phyloP scores from a whole-genome alignment of 2,888 invertebrate genomes.

The Heliothis peltigera region DNA sequence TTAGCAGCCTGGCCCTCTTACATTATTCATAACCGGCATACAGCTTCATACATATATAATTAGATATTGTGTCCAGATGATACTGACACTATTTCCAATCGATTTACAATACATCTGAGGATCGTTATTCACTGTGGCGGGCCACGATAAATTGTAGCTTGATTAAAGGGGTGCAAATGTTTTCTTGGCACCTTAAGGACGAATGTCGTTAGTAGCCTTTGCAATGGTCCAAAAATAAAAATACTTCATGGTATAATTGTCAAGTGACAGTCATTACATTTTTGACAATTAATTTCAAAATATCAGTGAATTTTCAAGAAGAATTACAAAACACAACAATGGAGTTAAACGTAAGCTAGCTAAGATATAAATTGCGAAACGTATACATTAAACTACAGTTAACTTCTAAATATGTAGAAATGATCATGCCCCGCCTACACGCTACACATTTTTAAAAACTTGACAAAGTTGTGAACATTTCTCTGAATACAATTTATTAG shows the following conservation, averaged over 20 bases:
- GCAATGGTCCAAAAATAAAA: constrained; percentile 1
- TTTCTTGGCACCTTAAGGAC: not conserved
- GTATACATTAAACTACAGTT: not conserved
- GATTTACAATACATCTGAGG: constrained; percentile 6
- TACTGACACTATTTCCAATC: constrained; percentile 17
- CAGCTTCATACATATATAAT: constrained; percentile 27
- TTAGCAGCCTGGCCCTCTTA: constrained; percentile 19
- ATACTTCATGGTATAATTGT: constrained; percentile 23
- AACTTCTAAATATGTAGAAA: not conserved
- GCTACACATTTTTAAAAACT: not conserved
- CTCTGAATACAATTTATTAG: constrained; percentile 6
- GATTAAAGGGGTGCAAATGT: not conserved
- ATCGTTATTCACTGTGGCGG: not conserved
- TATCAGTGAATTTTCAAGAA: constrained; percentile 41
- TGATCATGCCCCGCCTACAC: not conserved
- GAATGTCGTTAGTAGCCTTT: constrained; percentile 3
- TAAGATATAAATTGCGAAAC: not conserved
- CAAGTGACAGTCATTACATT: constrained; percentile 5
- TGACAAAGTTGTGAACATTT: not conserved
- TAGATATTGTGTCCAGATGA: constrained; percentile 27
- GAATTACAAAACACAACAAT: constrained; percentile 17
- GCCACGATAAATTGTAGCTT: not conserved
- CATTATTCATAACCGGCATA: constrained; percentile 48
- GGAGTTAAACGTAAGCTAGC: constrained; percentile 46
- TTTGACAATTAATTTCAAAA: constrained; percentile 23